Conservation (phyloP, 2,888 invertebrate species). For the Drosophila buzzatii region DNA sequence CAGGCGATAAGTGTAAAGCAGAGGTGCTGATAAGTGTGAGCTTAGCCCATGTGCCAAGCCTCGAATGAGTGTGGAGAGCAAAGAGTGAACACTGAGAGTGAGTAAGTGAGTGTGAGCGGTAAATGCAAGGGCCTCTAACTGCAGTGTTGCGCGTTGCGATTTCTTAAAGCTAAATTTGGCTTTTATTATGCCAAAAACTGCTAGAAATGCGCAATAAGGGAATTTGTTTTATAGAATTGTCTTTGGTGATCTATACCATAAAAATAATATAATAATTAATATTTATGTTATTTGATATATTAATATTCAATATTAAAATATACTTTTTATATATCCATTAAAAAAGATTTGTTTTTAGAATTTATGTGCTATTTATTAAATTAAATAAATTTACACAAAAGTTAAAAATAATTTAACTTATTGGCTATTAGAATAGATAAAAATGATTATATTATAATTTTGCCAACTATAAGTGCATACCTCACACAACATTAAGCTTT, state of each 20-base stretch:
- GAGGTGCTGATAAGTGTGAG: conserved; percentile 41
- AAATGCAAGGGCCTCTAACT: conserved; percentile 14
- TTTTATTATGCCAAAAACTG: not conserved
- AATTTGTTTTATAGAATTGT: not conserved
- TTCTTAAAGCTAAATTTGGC: not conserved
- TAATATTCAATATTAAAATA: too few relatives aligned
- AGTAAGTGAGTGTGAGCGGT: not conserved
- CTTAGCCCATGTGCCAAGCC: conserved; percentile 33
- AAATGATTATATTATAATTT: not conserved
- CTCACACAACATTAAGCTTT: too few relatives aligned
- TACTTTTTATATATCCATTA: too few relatives aligned
- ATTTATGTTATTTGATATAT: too few relatives aligned
- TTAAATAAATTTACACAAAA: too few relatives aligned
- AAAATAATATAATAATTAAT: too few relatives aligned
- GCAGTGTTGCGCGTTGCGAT: not conserved
- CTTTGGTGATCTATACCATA: too few relatives aligned
- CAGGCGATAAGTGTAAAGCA: conserved; percentile 43
- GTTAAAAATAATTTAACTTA: too few relatives aligned
- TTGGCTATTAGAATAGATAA: too few relatives aligned
- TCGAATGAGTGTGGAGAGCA: conserved; percentile 4
- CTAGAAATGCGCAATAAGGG: not conserved
- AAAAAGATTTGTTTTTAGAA: too few relatives aligned
- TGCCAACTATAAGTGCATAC: too few relatives aligned
- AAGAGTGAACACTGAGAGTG: not conserved
- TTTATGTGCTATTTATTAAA: too few relatives aligned